phyloP scores from a whole-genome alignment of 2,888 invertebrate genomes.

The Eumerus sabulonum region DNA sequence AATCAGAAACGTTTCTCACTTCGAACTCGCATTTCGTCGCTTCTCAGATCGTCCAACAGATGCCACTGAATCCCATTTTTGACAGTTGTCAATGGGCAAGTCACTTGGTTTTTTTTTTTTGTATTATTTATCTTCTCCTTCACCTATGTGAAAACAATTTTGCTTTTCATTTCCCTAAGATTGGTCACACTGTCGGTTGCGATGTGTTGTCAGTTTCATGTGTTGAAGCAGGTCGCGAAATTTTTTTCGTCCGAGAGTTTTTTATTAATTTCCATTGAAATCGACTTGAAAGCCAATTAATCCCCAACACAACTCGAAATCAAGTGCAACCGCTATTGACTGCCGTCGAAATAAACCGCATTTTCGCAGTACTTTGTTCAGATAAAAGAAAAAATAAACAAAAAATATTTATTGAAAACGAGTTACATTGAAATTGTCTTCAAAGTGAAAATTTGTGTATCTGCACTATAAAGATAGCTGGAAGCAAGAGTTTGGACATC shows the following conservation, averaged over 20 bases:
- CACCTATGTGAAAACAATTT: conserved; percentile 28
- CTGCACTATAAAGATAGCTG: conserved; percentile 65
- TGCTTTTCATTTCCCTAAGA: conserved; percentile 37
- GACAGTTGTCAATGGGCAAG: conserved; percentile 43
- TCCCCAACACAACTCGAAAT: conserved; percentile 2
- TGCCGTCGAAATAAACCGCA: conserved; percentile 15
- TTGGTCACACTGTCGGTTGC: conserved; percentile 56
- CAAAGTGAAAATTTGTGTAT: conserved; percentile 65
- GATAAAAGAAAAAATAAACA: too few relatives aligned
- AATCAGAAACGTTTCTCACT: background rate
- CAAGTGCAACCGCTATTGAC: conserved; percentile 26
- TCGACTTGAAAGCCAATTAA: conserved; percentile 34
- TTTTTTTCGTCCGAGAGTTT: conserved; percentile 48
- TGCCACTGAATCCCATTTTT: conserved; percentile 4
- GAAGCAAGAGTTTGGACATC: conserved; percentile 34
- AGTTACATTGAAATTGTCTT: conserved; percentile 30
- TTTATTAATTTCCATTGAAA: conserved; percentile 54
- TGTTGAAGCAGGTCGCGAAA: conserved; percentile 70
- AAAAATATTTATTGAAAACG: conserved; percentile 9
- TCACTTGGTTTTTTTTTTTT: conserved; percentile 26
- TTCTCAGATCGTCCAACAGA: conserved; percentile 33
- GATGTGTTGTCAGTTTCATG: conserved; percentile 71
- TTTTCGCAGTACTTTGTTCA: conserved; percentile 6
- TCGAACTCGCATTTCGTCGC: background rate
- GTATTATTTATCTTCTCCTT: conserved; percentile 41